phyloP scores from a whole-genome alignment of 1,140 invertebrate genomes.

The Oryzaephilus surinamensis region DNA sequence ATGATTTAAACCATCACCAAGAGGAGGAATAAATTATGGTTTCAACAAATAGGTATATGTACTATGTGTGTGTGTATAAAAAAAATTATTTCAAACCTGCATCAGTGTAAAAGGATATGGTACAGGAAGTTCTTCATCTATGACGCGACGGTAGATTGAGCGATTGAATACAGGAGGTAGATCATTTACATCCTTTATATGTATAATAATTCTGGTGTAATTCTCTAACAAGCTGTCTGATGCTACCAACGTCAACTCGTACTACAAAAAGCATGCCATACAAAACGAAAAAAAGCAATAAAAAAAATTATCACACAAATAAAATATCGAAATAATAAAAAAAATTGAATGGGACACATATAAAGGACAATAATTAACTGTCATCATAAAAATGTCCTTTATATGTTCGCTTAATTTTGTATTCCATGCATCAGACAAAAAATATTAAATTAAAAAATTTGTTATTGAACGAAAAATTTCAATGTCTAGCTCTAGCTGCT shows the following conservation, averaged over 20 bases:
- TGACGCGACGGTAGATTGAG: conserved; percentile 52
- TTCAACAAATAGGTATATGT: too few species aligned
- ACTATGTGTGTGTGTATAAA: too few species aligned
- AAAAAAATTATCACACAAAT: conserved; percentile 15
- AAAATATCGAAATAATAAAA: conserved; percentile 2
- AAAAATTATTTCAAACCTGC: conserved; percentile 50
- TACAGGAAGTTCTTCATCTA: conserved; percentile 54
- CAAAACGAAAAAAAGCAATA: conserved; percentile 17
- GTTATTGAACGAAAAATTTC: too few species aligned
- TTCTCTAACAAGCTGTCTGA: conserved; percentile 80
- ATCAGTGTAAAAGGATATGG: conserved; percentile 48
- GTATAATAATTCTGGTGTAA: conserved; percentile 64
- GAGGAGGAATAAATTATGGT: too few species aligned
- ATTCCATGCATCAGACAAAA: too few species aligned
- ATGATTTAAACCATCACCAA: too few species aligned
- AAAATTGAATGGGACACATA: not conserved
- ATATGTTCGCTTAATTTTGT: too few species aligned
- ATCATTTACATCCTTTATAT: conserved; percentile 72
- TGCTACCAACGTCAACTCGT: conserved; percentile 75
- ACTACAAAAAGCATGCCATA: conserved; percentile 42
- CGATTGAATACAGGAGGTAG: conserved; percentile 66
- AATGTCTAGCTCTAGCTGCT: too few species aligned
- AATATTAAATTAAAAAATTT: not conserved
- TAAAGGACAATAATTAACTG: not conserved
- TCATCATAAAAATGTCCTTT: too few species aligned